Evolutionary conservation across 2,888 invertebrate species (phyloP), one percentile per base, ranked within the genome.

Genomic region (Cantharis rustica): DNA sequence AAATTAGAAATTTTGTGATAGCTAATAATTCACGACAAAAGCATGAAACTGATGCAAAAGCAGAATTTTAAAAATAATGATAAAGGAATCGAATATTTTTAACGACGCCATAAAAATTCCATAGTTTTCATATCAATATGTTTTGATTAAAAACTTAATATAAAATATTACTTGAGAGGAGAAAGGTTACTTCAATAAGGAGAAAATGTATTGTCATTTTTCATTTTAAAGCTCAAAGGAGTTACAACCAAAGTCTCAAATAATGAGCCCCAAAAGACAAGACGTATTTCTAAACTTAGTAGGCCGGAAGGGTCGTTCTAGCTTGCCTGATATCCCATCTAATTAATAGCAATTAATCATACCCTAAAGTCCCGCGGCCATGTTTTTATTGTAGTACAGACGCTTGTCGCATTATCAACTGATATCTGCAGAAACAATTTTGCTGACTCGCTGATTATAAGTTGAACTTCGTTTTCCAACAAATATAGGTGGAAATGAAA

Each of bases 311-410:
- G 77, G 72, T 75, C 72, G 72, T 71, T 73, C 74, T 73, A 73
- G 74, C 77, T 80, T 77, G 78, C 73, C 80, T 79, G 80, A 79
- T 81, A 79, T 79, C 80, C 75, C 78, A 72, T 80, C 80, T 82
- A 82, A 82, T 82, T 82, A 82, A 82, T 82, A 81, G 82, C 80
- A 82, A 82, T 82, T 82, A 82, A 82, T 82, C 82, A 82, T 81
- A 80, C 76, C 79, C 75, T 63, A 73, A 76, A 75, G 80, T 76
- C 79, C 79, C 70, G 78, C 73, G 79, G 80, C 80, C 80, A 80
- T 80, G 80, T 82, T 82, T 82, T 82, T 82, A 66, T 23, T 47
- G 47, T 66, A 80, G 78, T 78, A 78, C 72, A 73, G 75, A 75
- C 73, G 76, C 71, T 74, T 78, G 80, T 79, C 78, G 81, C 79